Evolutionary conservation across 2,888 invertebrate genomes (phyloP).

Genomic region (Portevinia maculata): DNA sequence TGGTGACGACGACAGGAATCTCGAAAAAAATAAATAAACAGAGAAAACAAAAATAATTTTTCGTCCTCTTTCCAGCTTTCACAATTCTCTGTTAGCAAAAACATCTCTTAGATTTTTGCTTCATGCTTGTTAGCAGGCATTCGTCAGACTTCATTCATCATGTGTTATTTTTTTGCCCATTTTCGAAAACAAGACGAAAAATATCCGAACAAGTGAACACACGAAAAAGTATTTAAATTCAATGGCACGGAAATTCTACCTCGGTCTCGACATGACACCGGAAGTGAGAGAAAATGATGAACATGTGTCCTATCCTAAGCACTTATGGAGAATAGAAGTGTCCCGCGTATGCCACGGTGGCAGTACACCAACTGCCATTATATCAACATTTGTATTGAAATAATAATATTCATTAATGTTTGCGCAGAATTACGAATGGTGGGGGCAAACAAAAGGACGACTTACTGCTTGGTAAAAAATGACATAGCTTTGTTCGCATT

Average conservation of each 20-base stretch:
- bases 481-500: too few species aligned
- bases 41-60: neutral
- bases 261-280: neutral
- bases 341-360: too few species aligned
- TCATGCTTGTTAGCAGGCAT: too few species aligned
- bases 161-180: too few species aligned
- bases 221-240: slow-evolving; percentile 38
- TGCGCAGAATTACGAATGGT: too few species aligned
- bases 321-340: too few species aligned
- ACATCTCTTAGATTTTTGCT: neutral
- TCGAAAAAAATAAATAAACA: neutral
- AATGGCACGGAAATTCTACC: slow-evolving; percentile 21
- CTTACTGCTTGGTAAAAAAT: too few species aligned
- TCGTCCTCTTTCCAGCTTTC: neutral
- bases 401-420: too few species aligned
- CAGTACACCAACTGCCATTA: too few species aligned
- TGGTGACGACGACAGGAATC: neutral
- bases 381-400: too few species aligned
- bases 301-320: neutral
- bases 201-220: slow-evolving; percentile 22
- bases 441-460: too few species aligned
- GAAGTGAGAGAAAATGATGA: neutral
- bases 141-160: too few species aligned
- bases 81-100: slow-evolving; percentile 21
- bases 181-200: neutral